phyloP scores from a whole-genome alignment of 2,113 vertebrate genomes.

The Sporophila hypoxantha region DNA sequence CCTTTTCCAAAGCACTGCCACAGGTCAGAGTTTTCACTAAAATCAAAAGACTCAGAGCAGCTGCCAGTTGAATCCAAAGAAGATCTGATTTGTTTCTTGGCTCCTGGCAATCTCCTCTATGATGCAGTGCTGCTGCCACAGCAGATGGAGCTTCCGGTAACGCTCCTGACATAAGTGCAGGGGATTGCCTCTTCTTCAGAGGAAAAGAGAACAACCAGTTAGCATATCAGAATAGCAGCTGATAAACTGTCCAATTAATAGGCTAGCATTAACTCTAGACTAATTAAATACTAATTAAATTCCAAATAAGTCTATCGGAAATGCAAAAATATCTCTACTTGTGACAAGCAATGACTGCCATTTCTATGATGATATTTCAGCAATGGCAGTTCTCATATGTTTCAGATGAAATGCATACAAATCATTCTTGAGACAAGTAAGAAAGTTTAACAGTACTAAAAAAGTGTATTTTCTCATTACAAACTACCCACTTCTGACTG shows the following conservation, averaged over 20 bases:
- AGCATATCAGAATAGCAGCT: not conserved
- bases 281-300: not conserved
- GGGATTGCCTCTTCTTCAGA: conserved; percentile 83
- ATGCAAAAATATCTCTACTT: not conserved
- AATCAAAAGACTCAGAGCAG: conserved; percentile 75
- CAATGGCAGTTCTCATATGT: not conserved
- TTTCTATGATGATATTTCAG: not conserved
- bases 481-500: not conserved
- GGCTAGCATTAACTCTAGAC: not conserved
- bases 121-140: conserved; percentile 97
- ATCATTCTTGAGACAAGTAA: not conserved
- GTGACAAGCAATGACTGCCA: not conserved
- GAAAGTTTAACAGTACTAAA: not conserved
- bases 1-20: conserved; percentile 14
- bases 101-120: conserved; percentile 94
- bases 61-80: conserved; percentile 95
- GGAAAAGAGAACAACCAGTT: not conserved
- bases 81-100: conserved; percentile 88
- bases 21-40: not conserved
- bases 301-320: not conserved
- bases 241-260: not conserved
- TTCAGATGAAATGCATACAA: not conserved
- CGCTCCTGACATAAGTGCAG: conserved; percentile 88
- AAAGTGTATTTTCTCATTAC: not conserved
- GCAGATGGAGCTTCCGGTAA: conserved; percentile 89